Conservation (phyloP, 2,888 invertebrate species). For the Notocelia uddmanniana region DNA sequence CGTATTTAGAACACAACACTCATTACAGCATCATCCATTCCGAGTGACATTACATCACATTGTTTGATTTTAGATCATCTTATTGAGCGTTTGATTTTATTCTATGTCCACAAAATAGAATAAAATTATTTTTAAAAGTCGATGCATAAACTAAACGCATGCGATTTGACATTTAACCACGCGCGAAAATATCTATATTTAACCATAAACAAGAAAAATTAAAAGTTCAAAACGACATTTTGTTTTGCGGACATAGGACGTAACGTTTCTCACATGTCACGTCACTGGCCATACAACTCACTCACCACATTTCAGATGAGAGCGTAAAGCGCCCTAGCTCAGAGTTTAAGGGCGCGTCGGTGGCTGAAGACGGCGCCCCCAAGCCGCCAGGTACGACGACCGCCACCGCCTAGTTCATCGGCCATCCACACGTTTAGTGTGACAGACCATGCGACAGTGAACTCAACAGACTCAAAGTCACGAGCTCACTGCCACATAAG, state of each 20-base stretch:
- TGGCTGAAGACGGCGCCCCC: constrained; percentile 77
- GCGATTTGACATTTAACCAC: constrained; percentile 1
- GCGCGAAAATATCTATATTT: background rate
- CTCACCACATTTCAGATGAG: constrained; percentile 88
- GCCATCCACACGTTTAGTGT: constrained; percentile 78
- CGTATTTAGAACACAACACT: constrained; percentile 55
- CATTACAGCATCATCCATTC: constrained; percentile 60
- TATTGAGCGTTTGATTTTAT: constrained; percentile 47
- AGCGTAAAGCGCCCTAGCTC: constrained; percentile 94
- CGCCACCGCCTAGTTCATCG: constrained; percentile 80
- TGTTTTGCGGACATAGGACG: constrained; percentile 70
- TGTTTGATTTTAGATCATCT: constrained; percentile 45
- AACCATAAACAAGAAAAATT: constrained; percentile 7
- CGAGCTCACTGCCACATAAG: constrained; percentile 79
- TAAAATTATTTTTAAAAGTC: constrained; percentile 1
- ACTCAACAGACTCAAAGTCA: constrained; percentile 62
- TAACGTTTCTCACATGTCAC: constrained; percentile 73
- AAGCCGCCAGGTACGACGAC: constrained; percentile 80
- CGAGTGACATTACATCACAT: constrained; percentile 48
- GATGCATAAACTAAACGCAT: constrained; percentile 19
- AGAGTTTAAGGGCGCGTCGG: constrained; percentile 91
- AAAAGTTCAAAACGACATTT: constrained; percentile 24
- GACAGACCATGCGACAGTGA: constrained; percentile 79
- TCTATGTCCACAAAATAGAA: constrained; percentile 50
- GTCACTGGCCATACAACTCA: constrained; percentile 75